These are phyloP conservation scores for Sphaerodactylus townsendi DNA, from an alignment of 2,113 vertebrate genomes.

Conservation along the genomic window DNA sequence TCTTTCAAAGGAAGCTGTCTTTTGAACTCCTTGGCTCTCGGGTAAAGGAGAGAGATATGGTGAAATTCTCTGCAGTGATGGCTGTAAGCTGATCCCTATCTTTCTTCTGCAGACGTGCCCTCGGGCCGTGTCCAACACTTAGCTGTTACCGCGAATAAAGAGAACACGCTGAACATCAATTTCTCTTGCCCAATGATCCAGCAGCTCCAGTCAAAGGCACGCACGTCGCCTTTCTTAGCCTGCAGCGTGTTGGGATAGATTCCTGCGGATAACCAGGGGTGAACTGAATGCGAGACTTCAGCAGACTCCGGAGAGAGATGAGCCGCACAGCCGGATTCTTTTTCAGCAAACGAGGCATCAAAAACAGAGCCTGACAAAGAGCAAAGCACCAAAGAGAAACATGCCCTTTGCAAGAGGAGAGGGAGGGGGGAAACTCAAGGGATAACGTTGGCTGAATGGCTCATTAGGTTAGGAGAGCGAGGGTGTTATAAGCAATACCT, in stretches of 20 bases:
- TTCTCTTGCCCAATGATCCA: background rate
- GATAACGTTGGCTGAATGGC: background rate
- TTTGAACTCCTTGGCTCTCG: too few relatives aligned
- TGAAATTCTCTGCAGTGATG: too few relatives aligned
- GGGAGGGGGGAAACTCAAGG: background rate
- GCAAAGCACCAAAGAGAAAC: background rate
- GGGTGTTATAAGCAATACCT: too few relatives aligned
- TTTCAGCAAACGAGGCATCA: background rate
- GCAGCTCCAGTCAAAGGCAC: background rate
- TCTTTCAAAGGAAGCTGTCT: too few relatives aligned
- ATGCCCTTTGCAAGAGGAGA: background rate
- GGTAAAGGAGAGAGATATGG: too few relatives aligned
- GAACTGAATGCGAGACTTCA: background rate
- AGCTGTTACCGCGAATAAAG: background rate
- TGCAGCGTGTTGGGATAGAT: background rate
- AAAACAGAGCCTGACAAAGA: background rate
- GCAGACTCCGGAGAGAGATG: background rate
- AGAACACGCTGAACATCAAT: background rate
- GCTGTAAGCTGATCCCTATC: too few relatives aligned
- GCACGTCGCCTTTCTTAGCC: too few relatives aligned
- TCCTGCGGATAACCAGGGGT: background rate
- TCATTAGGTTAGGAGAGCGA: background rate
- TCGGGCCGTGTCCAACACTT: too few relatives aligned
- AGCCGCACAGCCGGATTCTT: background rate
- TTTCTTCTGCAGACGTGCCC: too few relatives aligned